These are phyloP conservation scores for Illadopsis cleaveri DNA, from an alignment of 2,113 vertebrate species.

Conservation along the genomic window DNA sequence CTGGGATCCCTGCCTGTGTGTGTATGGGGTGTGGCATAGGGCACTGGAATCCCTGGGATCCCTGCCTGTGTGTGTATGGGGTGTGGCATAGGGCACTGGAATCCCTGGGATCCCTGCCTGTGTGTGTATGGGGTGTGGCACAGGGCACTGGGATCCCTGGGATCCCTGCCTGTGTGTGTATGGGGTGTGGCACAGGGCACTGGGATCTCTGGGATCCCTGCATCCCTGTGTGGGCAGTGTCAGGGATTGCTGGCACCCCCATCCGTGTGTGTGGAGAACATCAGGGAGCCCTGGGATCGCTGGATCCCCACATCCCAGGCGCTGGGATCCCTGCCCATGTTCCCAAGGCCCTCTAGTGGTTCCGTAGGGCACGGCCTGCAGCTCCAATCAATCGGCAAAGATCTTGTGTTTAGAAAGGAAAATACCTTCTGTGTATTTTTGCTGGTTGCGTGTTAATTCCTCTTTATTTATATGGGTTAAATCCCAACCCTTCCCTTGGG, in stretches of 20 bases:
- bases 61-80: neutral
- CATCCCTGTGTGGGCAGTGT: neutral
- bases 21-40: neutral
- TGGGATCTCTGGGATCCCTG: neutral
- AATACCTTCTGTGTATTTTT: rapidly evolving
- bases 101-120: too few relatives aligned
- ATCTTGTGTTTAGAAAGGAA: rapidly evolving
- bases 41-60: neutral
- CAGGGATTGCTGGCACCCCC: neutral
- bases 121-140: too few relatives aligned
- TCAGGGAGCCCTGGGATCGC: rapidly evolving
- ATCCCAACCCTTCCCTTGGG: neutral
- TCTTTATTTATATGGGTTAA: neutral
- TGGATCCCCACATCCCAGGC: rapidly evolving
- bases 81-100: too few relatives aligned
- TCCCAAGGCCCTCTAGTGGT: neutral
- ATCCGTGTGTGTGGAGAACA: rapidly evolving
- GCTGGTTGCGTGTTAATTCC: neutral
- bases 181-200: neutral
- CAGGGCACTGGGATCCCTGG: too few relatives aligned
- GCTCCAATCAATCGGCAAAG: rapidly evolving
- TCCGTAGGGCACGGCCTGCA: rapidly evolving
- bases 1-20: neutral
- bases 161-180: neutral
- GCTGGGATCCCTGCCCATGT: neutral